phyloP scores from a whole-genome alignment of 1,140 invertebrate species.

The Eriosoma lanigerum region DNA sequence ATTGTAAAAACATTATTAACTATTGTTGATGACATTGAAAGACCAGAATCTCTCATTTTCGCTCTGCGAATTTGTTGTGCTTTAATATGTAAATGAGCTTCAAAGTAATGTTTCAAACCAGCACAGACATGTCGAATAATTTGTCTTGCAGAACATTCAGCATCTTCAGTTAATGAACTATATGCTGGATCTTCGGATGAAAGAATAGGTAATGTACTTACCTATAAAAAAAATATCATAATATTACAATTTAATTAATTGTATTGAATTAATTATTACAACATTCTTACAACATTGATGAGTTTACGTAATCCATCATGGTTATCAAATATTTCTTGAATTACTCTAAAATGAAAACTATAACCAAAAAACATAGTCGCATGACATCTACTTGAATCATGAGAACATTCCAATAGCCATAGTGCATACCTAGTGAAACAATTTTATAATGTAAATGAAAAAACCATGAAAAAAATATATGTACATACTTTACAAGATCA shows the following conservation, averaged over 20 bases:
- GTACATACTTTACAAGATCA: conserved; percentile 73
- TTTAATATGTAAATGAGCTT: conserved; percentile 84
- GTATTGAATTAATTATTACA: not conserved
- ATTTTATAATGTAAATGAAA: not conserved
- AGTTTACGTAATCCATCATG: conserved; percentile 89
- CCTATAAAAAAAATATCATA: conserved; percentile 60
- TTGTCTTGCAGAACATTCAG: conserved; percentile 90
- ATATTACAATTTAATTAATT: not conserved
- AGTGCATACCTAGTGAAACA: conserved; percentile 73
- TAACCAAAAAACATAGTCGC: conserved; percentile 97
- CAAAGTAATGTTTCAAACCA: conserved; percentile 87
- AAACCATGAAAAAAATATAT: not conserved
- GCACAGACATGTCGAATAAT: conserved; percentile 90
- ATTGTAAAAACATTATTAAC: conserved; percentile 56
- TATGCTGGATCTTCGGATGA: conserved; percentile 69
- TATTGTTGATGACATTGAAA: conserved; percentile 52
- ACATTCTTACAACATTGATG: conserved; percentile 79
- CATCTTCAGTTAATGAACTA: conserved; percentile 72
- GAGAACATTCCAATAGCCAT: conserved; percentile 93
- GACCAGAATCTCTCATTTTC: conserved; percentile 60
- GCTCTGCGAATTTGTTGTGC: conserved; percentile 75
- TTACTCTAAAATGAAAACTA: conserved; percentile 87
- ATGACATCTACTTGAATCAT: conserved; percentile 92
- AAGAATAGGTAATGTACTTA: conserved; percentile 81
- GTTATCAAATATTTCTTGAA: conserved; percentile 89